Percentiles rank a stretch among this genome's conserved stretches.
phyloP scores from a whole-genome alignment of 2,888 invertebrate species.

The Trissonchulus sp. region DNA sequence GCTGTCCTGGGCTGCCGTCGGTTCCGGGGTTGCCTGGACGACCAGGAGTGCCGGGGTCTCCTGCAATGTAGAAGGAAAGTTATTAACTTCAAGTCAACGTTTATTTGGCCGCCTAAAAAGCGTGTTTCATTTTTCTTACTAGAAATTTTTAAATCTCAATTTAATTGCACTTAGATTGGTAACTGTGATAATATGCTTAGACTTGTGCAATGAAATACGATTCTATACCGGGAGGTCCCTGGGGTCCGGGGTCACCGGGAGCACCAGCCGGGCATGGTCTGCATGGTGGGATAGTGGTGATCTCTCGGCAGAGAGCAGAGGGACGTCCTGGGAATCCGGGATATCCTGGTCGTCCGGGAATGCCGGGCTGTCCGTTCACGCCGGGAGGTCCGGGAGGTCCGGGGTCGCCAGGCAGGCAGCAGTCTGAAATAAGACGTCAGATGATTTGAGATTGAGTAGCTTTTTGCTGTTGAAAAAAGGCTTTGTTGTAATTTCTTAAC shows the following conservation, averaged over 20 bases:
- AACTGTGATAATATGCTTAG: no score
- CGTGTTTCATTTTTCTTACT: no score
- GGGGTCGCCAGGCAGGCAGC: constrained; percentile 26
- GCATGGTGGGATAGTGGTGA: constrained; percentile 20
- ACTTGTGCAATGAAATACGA: no score
- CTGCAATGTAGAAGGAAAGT: no score
- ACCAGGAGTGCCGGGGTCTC: constrained; percentile 21
- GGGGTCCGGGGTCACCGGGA: constrained; percentile 23
- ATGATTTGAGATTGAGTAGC: no score
- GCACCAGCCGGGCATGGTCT: constrained; percentile 26
- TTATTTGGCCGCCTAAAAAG: no score
- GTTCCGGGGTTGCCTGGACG: constrained; percentile 11
- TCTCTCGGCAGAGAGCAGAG: constrained; percentile 1
- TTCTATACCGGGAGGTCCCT: constrained; percentile 26
- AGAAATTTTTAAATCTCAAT: no score
- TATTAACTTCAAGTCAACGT: no score
- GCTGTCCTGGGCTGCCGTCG: constrained; percentile 7
- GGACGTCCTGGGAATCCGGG: constrained; percentile 29
- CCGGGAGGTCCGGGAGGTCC: constrained; percentile 26
- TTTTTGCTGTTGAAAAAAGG: no score
- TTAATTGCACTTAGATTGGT: no score
- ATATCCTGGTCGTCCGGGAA: constrained; percentile 21
- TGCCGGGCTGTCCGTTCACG: constrained; percentile 23
- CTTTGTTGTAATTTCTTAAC: no score
- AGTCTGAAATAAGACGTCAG: constrained; percentile 19